phyloP scores from a whole-genome alignment of 1,140 invertebrate species.

The Saccostrea glomerata region DNA sequence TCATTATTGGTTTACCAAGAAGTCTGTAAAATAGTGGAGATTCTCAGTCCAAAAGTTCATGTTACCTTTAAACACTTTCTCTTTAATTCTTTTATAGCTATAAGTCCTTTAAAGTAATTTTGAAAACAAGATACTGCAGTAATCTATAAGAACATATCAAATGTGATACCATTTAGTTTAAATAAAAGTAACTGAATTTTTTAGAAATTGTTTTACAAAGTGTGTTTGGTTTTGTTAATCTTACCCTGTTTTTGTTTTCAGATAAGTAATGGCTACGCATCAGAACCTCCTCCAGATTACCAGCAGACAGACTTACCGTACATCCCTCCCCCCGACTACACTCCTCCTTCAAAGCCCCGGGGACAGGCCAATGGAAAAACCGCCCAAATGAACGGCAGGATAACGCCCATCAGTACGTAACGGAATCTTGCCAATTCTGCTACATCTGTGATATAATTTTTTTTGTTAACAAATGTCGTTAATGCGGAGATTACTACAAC shows the following conservation, averaged over 20 bases:
- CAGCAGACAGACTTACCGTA: slow-evolving; percentile 27
- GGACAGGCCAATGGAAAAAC: slow-evolving; percentile 13
- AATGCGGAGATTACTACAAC: background rate
- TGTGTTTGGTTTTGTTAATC: too few relatives aligned
- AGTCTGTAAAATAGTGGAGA: too few relatives aligned
- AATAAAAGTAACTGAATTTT: too few relatives aligned
- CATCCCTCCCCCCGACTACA: slow-evolving; percentile 52
- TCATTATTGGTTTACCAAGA: too few relatives aligned
- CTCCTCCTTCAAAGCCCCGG: slow-evolving; percentile 15
- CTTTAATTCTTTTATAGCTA: too few relatives aligned
- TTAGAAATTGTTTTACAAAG: too few relatives aligned
- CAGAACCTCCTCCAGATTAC: slow-evolving; percentile 45
- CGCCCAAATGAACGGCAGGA: background rate
- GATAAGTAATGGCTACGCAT: background rate
- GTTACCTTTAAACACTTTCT: too few relatives aligned
- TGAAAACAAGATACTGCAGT: too few relatives aligned
- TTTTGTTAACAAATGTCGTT: background rate
- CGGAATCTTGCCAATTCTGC: background rate
- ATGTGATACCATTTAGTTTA: too few relatives aligned
- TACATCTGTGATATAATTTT: background rate
- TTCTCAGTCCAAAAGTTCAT: too few relatives aligned
- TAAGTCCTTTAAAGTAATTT: too few relatives aligned
- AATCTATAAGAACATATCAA: too few relatives aligned
- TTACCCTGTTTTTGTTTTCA: background rate
- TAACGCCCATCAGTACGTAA: background rate